Conservation (phyloP, 2,888 invertebrate genomes). For the Drosophila leonis region DNA sequence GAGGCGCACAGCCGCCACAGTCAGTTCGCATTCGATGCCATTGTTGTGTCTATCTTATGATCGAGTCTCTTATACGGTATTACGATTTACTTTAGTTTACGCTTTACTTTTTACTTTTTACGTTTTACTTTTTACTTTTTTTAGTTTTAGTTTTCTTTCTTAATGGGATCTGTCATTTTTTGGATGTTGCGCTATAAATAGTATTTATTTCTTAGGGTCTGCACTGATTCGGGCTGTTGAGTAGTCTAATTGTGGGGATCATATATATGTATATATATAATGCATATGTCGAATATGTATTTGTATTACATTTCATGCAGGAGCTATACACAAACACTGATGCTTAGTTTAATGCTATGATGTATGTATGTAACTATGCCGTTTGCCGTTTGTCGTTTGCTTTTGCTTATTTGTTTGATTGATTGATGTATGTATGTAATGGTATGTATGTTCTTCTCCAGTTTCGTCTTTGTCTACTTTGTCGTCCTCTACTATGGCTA, state of each 20-base stretch:
- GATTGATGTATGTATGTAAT: constrained; percentile 63
- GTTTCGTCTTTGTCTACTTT: constrained; percentile 21
- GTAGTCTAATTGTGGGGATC: constrained; percentile 27
- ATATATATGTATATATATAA: constrained; percentile 51
- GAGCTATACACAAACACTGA: constrained; percentile 76
- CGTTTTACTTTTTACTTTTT: constrained; percentile 30
- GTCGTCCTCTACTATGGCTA: constrained; percentile 67
- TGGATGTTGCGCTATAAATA: constrained; percentile 41
- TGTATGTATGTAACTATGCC: constrained; percentile 46
- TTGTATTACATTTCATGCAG: constrained; percentile 68
- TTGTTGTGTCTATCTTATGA: constrained; percentile 50
- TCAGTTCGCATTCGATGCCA: constrained; percentile 36
- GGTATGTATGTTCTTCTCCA: constrained; percentile 63
- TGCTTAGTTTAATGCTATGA: constrained; percentile 62
- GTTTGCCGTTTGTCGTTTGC: constrained; percentile 29
- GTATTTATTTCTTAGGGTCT: constrained; percentile 20
- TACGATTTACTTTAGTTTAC: constrained; percentile 47
- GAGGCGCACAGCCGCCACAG: constrained; percentile 29
- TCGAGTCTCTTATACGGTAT: constrained; percentile 54
- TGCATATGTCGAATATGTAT: constrained; percentile 62
- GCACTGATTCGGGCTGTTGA: constrained; percentile 40
- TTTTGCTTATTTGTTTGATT: constrained; percentile 63
- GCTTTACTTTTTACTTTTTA: constrained; percentile 37
- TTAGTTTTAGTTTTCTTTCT: constrained; percentile 36
- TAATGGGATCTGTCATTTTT: constrained; percentile 31